Percentiles rank a stretch among this genome's conserved stretches.
phyloP scores from a whole-genome alignment of 2,113 vertebrate genomes.

The Halichoerus grypus region DNA sequence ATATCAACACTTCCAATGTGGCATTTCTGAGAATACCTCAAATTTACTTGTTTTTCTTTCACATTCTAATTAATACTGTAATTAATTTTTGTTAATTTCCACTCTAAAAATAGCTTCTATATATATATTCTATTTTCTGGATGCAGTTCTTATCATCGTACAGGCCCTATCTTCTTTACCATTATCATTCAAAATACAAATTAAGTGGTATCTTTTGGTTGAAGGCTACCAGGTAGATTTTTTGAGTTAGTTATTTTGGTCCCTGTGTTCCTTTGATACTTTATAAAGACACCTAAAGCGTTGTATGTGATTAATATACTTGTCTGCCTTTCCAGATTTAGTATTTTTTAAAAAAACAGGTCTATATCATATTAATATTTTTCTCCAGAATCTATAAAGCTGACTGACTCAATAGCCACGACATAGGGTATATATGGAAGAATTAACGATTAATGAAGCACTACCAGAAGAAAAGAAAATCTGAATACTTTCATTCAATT shows the following conservation, averaged over 20 bases:
- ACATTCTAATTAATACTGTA: background rate
- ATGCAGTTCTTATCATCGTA: background rate
- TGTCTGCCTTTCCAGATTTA: background rate
- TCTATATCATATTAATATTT: background rate
- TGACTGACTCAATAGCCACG: background rate
- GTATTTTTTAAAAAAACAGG: background rate
- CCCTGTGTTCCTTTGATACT: background rate
- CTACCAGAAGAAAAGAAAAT: background rate
- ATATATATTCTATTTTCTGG: background rate
- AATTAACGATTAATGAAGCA: background rate
- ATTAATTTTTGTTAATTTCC: background rate
- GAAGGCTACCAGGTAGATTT: background rate
- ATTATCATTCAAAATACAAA: background rate
- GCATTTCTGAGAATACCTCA: background rate
- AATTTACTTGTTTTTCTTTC: background rate
- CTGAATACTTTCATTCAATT: background rate
- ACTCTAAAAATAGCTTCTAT: background rate
- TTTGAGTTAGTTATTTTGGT: background rate
- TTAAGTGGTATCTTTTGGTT: background rate
- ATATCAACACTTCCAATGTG: background rate
- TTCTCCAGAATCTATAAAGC: background rate
- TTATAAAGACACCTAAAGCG: background rate
- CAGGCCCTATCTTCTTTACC: background rate
- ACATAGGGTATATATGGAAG: background rate
- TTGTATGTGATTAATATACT: background rate